Percentiles rank a stretch among this genome's conserved stretches.
Conservation (phyloP, 1,140 invertebrate species). For the Polypedilum pembai region DNA sequence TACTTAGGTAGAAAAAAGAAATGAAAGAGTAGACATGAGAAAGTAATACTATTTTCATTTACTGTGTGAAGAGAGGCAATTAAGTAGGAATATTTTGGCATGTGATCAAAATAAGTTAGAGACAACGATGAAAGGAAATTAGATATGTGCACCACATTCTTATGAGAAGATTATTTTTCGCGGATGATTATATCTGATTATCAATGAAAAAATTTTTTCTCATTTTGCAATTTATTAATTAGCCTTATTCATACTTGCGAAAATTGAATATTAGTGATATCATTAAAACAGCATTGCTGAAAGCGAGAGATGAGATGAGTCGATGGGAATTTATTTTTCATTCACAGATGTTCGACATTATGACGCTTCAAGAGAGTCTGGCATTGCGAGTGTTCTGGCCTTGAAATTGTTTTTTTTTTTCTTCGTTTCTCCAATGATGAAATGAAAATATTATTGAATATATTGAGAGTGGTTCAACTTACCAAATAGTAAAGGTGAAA, state of each 20-base stretch:
- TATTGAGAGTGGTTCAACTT: background rate
- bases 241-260: background rate
- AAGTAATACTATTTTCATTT: no score
- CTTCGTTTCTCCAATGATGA: background rate
- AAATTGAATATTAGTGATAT: background rate
- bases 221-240: background rate
- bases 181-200: background rate
- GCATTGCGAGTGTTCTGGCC: background rate
- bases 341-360: slow-evolving; percentile 17
- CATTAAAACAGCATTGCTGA: no score
- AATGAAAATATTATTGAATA: background rate
- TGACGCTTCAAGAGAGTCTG: slow-evolving; percentile 10
- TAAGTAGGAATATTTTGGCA: slow-evolving; percentile 9
- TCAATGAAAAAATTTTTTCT: background rate
- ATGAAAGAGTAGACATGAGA: background rate
- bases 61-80: background rate
- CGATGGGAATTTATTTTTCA: background rate
- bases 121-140: slow-evolving; percentile 17
- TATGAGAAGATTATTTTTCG: background rate
- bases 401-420: background rate
- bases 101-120: background rate
- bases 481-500: background rate
- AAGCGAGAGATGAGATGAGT: background rate
- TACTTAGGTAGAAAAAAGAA: background rate
- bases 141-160: background rate